Evolutionary conservation across 2,888 invertebrate genomes (phyloP).

Genomic region (Seira musarum): DNA sequence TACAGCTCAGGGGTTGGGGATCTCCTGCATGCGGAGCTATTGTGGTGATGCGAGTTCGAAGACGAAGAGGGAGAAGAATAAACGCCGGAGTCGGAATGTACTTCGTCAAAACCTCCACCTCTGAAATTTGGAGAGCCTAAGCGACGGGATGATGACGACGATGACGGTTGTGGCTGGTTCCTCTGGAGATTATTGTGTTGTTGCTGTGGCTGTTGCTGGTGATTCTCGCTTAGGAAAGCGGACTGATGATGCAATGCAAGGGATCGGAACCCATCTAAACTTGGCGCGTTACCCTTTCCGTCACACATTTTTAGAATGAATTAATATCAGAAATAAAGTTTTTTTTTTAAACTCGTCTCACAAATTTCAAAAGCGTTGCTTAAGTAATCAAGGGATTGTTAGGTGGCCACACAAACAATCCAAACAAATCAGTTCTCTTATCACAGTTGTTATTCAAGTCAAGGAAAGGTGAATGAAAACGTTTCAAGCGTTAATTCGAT

Average conservation of each 20-base stretch:
- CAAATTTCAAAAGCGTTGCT: neutral
- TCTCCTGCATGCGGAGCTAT: constrained; percentile 12
- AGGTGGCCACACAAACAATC: no score
- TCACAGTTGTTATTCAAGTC: neutral
- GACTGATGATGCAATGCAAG: constrained; percentile 55
- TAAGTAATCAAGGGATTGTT: neutral
- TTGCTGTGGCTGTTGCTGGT: constrained; percentile 17
- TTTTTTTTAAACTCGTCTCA: neutral
- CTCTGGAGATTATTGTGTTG: no score
- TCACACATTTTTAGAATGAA: constrained; percentile 29
- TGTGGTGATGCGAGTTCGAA: neutral
- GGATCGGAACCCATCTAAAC: constrained; percentile 52
- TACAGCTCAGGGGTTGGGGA: constrained; percentile 54
- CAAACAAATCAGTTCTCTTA: neutral
- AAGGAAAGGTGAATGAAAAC: no score
- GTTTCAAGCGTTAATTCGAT: no score
- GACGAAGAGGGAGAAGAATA: neutral
- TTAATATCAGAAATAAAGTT: neutral
- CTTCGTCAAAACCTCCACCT: neutral
- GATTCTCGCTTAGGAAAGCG: constrained; percentile 38
- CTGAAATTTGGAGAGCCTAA: neutral
- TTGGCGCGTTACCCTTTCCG: constrained; percentile 43
- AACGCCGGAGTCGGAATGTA: neutral
- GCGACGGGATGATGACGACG: constrained; percentile 2
- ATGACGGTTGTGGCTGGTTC: constrained; percentile 15